A percentile compares a stretch with the other conserved stretches of the same genome.
These are phyloP conservation scores for Yponomeuta cagnagella DNA, from an alignment of 2,888 invertebrate species.

Conservation along the genomic window DNA sequence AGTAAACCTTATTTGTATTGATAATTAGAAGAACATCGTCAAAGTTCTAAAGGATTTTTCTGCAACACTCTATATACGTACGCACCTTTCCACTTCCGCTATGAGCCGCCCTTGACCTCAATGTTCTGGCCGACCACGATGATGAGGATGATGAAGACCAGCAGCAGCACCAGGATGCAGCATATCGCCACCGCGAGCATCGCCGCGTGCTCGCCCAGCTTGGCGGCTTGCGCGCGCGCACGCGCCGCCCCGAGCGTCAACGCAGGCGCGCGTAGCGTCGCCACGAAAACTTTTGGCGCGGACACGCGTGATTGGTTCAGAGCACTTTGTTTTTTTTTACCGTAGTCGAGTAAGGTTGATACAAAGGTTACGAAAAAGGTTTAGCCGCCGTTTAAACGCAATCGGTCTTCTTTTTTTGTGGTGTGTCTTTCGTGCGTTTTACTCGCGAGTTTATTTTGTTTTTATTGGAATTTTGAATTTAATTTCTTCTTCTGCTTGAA, in stretches of 20 bases:
- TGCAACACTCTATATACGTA: no score
- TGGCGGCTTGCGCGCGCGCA: conserved; percentile 49
- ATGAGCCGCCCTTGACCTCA: conserved; percentile 76
- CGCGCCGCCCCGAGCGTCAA: conserved; percentile 30
- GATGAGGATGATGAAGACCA: conserved; percentile 88
- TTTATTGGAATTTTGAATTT: background rate
- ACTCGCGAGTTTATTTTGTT: background rate
- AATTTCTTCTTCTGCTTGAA: background rate
- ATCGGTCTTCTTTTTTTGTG: no score
- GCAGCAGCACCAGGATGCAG: conserved; percentile 86
- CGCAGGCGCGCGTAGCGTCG: conserved; percentile 38
- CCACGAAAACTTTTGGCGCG: conserved; percentile 28
- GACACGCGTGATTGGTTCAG: conserved; percentile 26
- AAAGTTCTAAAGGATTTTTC: no score
- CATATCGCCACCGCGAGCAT: conserved; percentile 91
- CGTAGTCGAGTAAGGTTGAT: conserved; percentile 23
- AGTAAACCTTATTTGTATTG: no score
- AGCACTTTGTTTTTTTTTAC: conserved; percentile 45
- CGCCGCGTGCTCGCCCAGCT: conserved; percentile 74
- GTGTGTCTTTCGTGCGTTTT: no score
- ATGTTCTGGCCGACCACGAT: conserved; percentile 88
- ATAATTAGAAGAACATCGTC: no score
- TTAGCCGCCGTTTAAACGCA: no score
- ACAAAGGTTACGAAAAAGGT: no score
- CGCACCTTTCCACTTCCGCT: conserved; percentile 57